Base-by-base conservation (phyloP, 2,113 vertebrate genomes). In the Oreochromis tanganicae region DNA sequence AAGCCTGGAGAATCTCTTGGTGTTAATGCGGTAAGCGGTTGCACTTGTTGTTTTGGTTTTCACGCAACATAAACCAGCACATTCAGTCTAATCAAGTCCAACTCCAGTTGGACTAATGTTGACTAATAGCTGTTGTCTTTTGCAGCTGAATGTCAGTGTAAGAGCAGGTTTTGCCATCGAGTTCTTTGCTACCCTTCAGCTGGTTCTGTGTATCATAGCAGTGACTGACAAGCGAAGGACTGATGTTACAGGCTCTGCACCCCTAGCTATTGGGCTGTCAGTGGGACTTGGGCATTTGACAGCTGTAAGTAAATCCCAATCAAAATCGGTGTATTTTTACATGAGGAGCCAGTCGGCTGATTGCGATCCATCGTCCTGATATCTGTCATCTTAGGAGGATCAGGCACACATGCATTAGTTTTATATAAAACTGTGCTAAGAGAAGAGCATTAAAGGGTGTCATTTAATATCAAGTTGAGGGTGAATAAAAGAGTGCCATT, bases 161-260 rank as follows among this genome's bases (percentile, higher is more conserved):
- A 96, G 96, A 12, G 97, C 98, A 90, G 97, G 97, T 12, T 93
- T 98, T 36, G 96, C 96, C 7, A 96, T 98, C 0, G 97, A 98
- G 89, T 97, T 98, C 82, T 95, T 98, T 0, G 97, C 95, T 10
- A 98, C 97, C 7, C 96, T 98, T 95, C 97, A 98, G 95, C 94
- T 98, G 85, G 97, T 98, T 68, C 94, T 98, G 32, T 99, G 98
- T 3, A 97, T 98, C 80, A 95, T 98, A 3, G 97, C 97, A 38
- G 97, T 97, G 80, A 98, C 97, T 0, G 97, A 98, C 88, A 94
- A 97, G 56, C 95, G 97, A 50, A 95, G 97, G 46, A 96, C 92
- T 0, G 97, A 98, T 5, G 92, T 98, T 2, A 94, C 95, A 0
- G 98, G 98, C 36, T 98, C 97, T 0, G 96, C 95, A 2, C 97